phyloP scores from a whole-genome alignment of 2,797 vertebrate species.

The Champsocephalus esox region DNA sequence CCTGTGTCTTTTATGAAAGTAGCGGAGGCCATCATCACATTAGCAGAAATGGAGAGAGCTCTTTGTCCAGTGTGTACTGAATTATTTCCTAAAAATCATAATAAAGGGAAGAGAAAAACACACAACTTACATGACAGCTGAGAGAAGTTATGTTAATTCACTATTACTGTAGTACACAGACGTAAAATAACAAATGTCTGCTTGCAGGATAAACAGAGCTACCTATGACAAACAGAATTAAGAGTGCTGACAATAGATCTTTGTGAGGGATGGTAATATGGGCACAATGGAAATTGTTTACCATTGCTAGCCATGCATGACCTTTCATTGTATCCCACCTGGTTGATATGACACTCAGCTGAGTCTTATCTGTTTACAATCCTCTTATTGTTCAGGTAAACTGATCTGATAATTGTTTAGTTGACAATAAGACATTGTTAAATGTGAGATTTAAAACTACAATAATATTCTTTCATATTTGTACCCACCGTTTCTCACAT shows the following conservation, averaged over 20 bases:
- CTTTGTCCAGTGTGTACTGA: conserved; percentile 57
- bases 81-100: conserved; percentile 11
- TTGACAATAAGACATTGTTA: conserved; percentile 3
- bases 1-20: conserved; percentile 56
- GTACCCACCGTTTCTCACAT: not conserved
- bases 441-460: conserved; percentile 24
- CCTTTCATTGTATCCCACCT: conserved; percentile 47
- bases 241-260: conserved; percentile 18
- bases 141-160: not conserved
- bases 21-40: conserved; percentile 62
- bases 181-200: conserved; percentile 15
- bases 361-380: conserved; percentile 62
- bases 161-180: not conserved
- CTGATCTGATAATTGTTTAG: conserved; percentile 63
- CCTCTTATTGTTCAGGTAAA: conserved; percentile 67
- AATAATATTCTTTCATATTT: not conserved
- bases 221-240: conserved; percentile 6
- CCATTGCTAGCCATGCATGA: conserved; percentile 18
- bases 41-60: conserved; percentile 11
- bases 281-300: conserved; percentile 42
- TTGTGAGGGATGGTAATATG: not conserved
- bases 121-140: not conserved
- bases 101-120: not conserved
- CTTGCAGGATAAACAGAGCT: conserved; percentile 11
- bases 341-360: conserved; percentile 63